Evolutionary conservation across 2,113 vertebrate species (phyloP), one percentile per base, ranked within the genome.

Genomic region (Colistium nudipinnis): DNA sequence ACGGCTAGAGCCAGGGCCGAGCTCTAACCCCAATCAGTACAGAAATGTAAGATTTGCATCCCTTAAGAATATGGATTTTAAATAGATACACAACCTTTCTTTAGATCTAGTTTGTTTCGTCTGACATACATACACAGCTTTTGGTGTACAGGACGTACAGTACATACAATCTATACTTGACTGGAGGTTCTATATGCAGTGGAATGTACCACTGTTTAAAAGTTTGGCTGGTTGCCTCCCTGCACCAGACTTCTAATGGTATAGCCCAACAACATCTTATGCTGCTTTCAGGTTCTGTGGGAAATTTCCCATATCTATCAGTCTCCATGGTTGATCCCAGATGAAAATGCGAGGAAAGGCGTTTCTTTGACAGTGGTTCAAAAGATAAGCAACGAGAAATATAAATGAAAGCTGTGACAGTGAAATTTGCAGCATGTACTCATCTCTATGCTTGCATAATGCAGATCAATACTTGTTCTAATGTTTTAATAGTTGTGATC

Each of bases 211-310:
- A 81, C 36, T 71, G 11, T 43, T 27, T 24, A 22, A 61, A 79
- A 66, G 59, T 82, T 80, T 78, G 27, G 11, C n/a, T 10, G 6
- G 9, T 28, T 28, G 39, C 44, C 39, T 63, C 74, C 81, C 78
- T 48, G 33, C 33, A 14, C 16, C 0, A n/a, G 3, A 53, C 67
- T 51, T 31, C 17, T 61, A 0, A 39, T 87, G 88, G 88, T 85
- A 69, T 33, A 59, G 56, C 70, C 81, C 80, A 74, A 52, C 60
- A 64, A 47, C 52, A 73, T 73, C 10, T 62, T 38, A 48, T 7
- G 85, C 27, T 82, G 81, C 83, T 25, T 89, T 87, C 67, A 86
- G 0, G 55, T 52, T 19, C 35, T 72, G 70, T 79, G 22, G 76
- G 78, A 78, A 78, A 67, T 62, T 47, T 0, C 13, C 10, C 0